Evolutionary conservation across 2,113 vertebrate genomes (phyloP).

Genomic region (Nymphicus hollandicus): DNA sequence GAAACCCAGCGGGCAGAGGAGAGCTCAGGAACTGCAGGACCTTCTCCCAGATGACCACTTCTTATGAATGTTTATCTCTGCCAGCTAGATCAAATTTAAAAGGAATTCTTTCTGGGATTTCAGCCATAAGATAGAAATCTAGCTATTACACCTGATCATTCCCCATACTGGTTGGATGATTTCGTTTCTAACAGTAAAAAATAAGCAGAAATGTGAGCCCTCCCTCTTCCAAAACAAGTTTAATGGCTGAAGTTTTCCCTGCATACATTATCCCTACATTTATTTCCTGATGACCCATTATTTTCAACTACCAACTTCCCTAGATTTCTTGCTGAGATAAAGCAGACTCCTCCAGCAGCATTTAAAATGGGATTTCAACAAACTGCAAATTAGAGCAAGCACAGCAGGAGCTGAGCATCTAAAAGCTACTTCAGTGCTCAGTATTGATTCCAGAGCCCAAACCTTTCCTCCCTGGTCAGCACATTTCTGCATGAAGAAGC

Average conservation of each 20-base stretch:
- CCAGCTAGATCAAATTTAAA: neutral
- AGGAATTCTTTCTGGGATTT: neutral
- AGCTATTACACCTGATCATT: neutral
- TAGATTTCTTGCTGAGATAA: neutral
- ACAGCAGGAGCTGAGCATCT: constrained; percentile 46
- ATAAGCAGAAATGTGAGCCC: neutral
- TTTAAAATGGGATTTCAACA: constrained; percentile 42
- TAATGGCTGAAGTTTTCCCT: neutral
- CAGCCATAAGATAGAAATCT: neutral
- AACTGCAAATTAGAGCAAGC: constrained; percentile 49
- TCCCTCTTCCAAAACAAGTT: neutral
- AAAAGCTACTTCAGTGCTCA: constrained; percentile 57
- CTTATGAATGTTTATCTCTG: neutral
- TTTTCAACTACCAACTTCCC: neutral
- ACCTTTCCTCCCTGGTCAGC: neutral
- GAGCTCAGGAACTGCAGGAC: neutral
- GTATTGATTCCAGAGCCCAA: constrained; percentile 51
- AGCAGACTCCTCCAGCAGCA: constrained; percentile 7
- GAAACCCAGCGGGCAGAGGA: fast-evolving
- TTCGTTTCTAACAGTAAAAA: neutral
- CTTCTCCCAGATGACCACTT: neutral
- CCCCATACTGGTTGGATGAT: neutral
- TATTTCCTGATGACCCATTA: constrained; percentile 41
- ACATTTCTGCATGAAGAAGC: neutral
- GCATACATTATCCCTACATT: neutral